Evolutionary conservation across 2,888 invertebrate genomes (phyloP).

Genomic region (Chirona hameri): DNA sequence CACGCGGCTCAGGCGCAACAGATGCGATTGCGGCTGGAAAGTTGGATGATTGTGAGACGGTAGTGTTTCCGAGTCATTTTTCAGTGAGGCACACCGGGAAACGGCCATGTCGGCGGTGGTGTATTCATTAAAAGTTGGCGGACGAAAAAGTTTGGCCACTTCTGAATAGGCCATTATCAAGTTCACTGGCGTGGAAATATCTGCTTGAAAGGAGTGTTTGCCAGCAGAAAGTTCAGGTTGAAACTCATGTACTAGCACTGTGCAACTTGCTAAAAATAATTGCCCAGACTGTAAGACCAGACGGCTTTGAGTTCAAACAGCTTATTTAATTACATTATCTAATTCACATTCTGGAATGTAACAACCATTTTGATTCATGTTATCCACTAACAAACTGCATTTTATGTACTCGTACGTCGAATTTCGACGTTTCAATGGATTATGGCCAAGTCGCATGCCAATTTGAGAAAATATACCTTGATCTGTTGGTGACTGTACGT

Average conservation of each 20-base stretch:
- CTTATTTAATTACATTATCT: too few species aligned
- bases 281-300: too few species aligned
- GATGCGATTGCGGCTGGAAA: not conserved
- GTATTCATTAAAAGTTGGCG: not conserved
- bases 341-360: too few species aligned
- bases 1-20: not conserved
- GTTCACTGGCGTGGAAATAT: not conserved
- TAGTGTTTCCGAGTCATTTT: not conserved
- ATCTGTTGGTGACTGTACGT: too few species aligned
- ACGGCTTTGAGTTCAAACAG: too few species aligned
- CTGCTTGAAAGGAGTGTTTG: not conserved
- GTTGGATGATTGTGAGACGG: not conserved
- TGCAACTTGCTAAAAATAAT: too few species aligned
- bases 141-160: not conserved
- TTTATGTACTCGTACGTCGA: too few species aligned
- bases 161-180: conserved; percentile 5
- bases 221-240: not conserved
- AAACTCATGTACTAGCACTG: not conserved
- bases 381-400: too few species aligned
- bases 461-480: too few species aligned
- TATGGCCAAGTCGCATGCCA: too few species aligned
- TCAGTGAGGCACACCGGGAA: not conserved
- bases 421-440: too few species aligned
- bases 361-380: too few species aligned
- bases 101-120: not conserved